phyloP scores from a whole-genome alignment of 2,797 vertebrate genomes.

The Phoxinus dragarum region DNA sequence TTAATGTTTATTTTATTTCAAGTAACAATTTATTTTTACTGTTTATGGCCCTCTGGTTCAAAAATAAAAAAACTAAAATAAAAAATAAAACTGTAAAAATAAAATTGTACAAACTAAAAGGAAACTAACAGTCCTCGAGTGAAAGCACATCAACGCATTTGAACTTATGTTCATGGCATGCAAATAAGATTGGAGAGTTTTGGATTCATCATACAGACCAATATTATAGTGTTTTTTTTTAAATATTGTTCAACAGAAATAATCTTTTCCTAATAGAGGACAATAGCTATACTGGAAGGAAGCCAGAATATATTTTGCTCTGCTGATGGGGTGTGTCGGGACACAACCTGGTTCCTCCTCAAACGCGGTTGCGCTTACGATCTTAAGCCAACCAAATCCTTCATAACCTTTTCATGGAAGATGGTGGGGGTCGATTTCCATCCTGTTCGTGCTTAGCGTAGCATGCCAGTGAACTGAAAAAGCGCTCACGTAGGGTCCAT shows the following conservation, averaged over 20 bases:
- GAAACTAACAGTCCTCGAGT: neutral
- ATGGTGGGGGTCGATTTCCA: constrained; percentile 25
- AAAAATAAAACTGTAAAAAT: too few relatives aligned
- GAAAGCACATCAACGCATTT: neutral
- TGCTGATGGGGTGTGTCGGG: neutral
- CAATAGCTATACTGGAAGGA: constrained; percentile 1
- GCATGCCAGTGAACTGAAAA: constrained; percentile 34
- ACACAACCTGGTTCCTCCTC: constrained; percentile 19
- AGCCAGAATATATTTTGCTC: constrained; percentile 24
- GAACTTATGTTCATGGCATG: neutral
- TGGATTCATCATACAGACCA: neutral
- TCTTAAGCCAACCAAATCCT: constrained; percentile 1
- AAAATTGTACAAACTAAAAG: too few relatives aligned
- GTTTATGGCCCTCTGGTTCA: too few relatives aligned
- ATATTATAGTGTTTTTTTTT: neutral
- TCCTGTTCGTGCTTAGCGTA: constrained; percentile 22
- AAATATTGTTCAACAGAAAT: constrained; percentile 26
- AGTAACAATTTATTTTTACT: too few relatives aligned
- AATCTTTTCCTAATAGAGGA: neutral
- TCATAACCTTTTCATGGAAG: constrained; percentile 14
- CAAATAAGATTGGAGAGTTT: neutral
- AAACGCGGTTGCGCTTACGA: neutral
- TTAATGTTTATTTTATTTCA: too few relatives aligned
- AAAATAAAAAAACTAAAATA: too few relatives aligned
- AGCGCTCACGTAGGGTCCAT: neutral